Conservation (phyloP, 1,140 invertebrate genomes). For the Fopius arisanus region DNA sequence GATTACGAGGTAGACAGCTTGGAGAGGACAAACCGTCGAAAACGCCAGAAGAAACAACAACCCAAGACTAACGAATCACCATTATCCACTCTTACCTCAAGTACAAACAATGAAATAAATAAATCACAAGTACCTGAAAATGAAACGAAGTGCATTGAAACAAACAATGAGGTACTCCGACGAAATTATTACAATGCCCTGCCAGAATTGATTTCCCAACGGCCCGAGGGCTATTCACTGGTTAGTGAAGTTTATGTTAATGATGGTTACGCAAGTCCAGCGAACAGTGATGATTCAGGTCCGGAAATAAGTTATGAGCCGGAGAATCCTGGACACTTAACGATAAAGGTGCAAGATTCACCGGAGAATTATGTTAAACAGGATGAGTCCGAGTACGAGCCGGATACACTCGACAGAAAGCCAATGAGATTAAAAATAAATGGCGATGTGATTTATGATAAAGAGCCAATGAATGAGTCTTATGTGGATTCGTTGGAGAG, state of each 20-base stretch:
- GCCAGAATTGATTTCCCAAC: slow-evolving; percentile 64
- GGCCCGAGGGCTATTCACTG: slow-evolving; percentile 69
- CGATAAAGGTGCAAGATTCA: slow-evolving; percentile 81
- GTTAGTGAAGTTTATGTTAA: slow-evolving; percentile 82
- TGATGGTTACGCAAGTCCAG: slow-evolving; percentile 76
- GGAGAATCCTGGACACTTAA: slow-evolving; percentile 74
- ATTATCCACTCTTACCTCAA: slow-evolving; percentile 54
- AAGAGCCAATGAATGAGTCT: slow-evolving; percentile 54
- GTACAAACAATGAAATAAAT: slow-evolving; percentile 42
- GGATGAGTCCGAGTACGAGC: slow-evolving; percentile 82
- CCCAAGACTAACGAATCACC: slow-evolving; percentile 58
- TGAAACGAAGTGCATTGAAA: slow-evolving; percentile 48
- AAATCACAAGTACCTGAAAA: neutral
- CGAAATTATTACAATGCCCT: slow-evolving; percentile 58
- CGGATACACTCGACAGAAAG: slow-evolving; percentile 84
- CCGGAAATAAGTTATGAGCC: slow-evolving; percentile 68
- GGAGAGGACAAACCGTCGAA: slow-evolving; percentile 68
- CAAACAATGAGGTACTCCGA: slow-evolving; percentile 62
- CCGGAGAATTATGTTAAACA: slow-evolving; percentile 74
- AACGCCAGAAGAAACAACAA: neutral
- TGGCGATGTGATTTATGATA: slow-evolving; percentile 51
- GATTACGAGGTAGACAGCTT: slow-evolving; percentile 83
- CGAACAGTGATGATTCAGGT: slow-evolving; percentile 70
- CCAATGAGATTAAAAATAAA: slow-evolving; percentile 71
- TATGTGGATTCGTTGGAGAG: slow-evolving; percentile 69